phyloP scores from a whole-genome alignment of 37 sponge, comb jelly and placozoan species.

The Chondrosia reniformis region DNA sequence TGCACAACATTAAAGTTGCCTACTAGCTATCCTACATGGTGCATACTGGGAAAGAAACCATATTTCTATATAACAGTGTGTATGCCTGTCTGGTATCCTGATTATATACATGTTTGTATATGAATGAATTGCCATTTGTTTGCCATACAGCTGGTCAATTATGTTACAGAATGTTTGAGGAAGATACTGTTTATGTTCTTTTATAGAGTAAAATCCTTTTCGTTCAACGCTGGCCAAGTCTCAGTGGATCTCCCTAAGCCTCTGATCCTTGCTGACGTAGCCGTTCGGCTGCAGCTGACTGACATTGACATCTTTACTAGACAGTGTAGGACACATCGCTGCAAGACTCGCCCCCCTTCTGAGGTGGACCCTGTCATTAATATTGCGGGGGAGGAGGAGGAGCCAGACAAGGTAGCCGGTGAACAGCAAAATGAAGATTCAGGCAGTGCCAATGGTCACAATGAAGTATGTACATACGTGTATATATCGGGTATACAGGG shows the following conservation, averaged over 20 bases:
- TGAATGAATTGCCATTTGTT: background rate
- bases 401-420: background rate
- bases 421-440: background rate
- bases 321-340: conserved; percentile 18
- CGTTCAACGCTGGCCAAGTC: conserved; percentile 35
- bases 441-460: too few relatives aligned
- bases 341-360: background rate
- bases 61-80: background rate
- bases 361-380: too few relatives aligned
- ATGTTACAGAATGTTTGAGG: too few relatives aligned
- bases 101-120: background rate
- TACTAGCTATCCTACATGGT: too few relatives aligned
- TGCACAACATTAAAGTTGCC: too few relatives aligned
- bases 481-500: too few relatives aligned
- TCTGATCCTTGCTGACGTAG: conserved; percentile 64
- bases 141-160: too few relatives aligned
- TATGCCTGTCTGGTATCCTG: background rate
- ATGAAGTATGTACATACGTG: too few relatives aligned
- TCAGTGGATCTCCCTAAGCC: conserved; percentile 78
- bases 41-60: background rate
- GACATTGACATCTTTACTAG: conserved; percentile 55
- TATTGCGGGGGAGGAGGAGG: background rate
- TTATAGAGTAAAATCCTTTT: conserved; percentile 52
- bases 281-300: conserved; percentile 40
- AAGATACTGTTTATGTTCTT: background rate